phyloP scores from a whole-genome alignment of 1,140 invertebrate genomes.

The Sinella curviseta region DNA sequence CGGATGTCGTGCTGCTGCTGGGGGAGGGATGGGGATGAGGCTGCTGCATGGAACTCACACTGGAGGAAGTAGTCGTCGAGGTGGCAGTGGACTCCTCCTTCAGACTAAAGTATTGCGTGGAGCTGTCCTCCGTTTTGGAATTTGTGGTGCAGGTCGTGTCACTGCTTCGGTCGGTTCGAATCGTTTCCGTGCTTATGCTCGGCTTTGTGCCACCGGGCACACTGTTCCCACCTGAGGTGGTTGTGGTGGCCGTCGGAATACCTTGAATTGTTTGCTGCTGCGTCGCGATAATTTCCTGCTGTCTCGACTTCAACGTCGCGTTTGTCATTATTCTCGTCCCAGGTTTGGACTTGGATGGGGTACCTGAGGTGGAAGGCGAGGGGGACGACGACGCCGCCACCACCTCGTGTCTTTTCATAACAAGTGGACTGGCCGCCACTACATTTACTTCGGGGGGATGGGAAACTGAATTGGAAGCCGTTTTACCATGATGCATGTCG shows the following conservation, averaged over 20 bases:
- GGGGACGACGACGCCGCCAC: not conserved
- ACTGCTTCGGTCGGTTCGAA: not conserved
- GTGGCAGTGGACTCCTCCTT: not conserved
- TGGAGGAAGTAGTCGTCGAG: not conserved
- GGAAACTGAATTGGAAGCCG: not conserved
- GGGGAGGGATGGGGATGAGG: not conserved
- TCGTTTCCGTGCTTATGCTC: not conserved
- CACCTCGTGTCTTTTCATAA: not conserved
- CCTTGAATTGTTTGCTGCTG: not conserved
- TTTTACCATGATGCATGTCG: too few species aligned
- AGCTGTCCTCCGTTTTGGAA: not conserved
- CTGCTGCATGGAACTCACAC: not conserved
- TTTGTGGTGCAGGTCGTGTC: not conserved
- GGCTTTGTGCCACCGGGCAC: not conserved
- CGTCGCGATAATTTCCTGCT: constrained; percentile 34
- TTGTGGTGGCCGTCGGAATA: not conserved
- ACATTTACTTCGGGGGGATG: not conserved
- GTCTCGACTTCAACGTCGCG: constrained; percentile 33
- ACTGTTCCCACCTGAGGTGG: not conserved
- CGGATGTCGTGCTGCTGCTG: not conserved
- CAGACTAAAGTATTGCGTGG: constrained; percentile 13
- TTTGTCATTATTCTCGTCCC: constrained; percentile 42
- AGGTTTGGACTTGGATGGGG: constrained; percentile 13
- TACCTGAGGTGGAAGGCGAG: not conserved
- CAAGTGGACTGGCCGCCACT: not conserved